Evolutionary conservation across 2,113 vertebrate genomes (phyloP).

Genomic region (Apodemus speciosus): DNA sequence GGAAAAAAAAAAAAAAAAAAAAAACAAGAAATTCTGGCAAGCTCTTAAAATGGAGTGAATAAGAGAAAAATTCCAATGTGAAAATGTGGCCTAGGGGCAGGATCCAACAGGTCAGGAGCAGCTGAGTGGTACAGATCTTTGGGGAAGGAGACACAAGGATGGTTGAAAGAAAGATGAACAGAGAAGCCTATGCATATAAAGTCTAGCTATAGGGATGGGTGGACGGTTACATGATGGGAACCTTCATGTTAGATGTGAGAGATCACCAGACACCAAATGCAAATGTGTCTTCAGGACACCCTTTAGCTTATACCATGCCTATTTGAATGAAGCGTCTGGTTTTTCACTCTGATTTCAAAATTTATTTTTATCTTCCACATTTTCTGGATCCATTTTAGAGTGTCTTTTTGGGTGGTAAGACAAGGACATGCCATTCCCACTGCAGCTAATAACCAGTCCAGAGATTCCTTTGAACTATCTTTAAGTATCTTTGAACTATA

Average conservation of each 20-base stretch:
- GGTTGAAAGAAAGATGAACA: fast-evolving
- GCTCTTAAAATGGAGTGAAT: background rate
- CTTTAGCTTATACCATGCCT: background rate
- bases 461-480: background rate
- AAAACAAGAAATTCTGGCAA: background rate
- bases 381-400: background rate
- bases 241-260: background rate
- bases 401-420: background rate
- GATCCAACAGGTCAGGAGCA: background rate
- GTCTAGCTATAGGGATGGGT: no score
- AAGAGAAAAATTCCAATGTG: background rate
- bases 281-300: background rate
- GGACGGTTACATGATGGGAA: no score
- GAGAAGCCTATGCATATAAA: no score
- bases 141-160: background rate
- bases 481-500: no score
- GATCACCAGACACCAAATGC: background rate
- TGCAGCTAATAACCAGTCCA: background rate
- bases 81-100: background rate
- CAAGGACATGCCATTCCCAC: background rate
- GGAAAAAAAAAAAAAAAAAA: no score
- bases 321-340: background rate
- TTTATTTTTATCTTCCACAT: background rate
- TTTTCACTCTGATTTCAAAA: background rate
- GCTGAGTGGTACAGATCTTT: background rate